A percentile compares a stretch with the other conserved stretches of the same genome.
phyloP scores from a whole-genome alignment of 2,113 vertebrate species.

The Actenoides hombroni region DNA sequence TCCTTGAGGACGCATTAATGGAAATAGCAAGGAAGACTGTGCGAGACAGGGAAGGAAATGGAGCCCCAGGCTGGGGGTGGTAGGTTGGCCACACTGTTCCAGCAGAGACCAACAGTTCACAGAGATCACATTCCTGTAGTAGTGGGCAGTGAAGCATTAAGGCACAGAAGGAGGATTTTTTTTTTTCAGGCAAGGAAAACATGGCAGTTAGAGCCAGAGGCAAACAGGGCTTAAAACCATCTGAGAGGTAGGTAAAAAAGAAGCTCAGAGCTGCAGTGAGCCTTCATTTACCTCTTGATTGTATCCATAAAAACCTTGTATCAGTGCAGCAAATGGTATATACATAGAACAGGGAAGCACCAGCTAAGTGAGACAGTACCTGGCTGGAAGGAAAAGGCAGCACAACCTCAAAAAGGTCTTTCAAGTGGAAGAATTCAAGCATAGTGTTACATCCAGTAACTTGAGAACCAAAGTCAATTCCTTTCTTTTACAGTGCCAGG shows the following conservation, averaged over 20 bases:
- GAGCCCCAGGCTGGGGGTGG: background rate
- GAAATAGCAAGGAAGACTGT: background rate
- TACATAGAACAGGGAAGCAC: background rate
- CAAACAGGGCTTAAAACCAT: slow-evolving; percentile 1
- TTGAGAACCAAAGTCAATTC: background rate
- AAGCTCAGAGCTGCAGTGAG: slow-evolving; percentile 35
- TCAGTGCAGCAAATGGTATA: slow-evolving; percentile 45
- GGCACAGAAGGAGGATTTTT: slow-evolving; percentile 21
- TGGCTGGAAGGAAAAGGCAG: slow-evolving; percentile 1
- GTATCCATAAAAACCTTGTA: background rate
- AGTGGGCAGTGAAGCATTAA: background rate
- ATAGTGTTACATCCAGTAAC: slow-evolving; percentile 50
- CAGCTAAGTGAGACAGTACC: background rate
- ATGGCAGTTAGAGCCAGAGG: background rate
- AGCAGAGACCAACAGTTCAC: background rate
- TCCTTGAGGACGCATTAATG: accelerated
- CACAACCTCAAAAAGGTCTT: background rate
- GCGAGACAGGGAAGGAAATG: background rate
- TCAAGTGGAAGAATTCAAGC: slow-evolving; percentile 37
- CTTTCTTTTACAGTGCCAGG: background rate
- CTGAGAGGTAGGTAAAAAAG: slow-evolving; percentile 41
- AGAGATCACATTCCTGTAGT: background rate
- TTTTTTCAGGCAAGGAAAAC: background rate
- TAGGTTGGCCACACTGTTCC: background rate
- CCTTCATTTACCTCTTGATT: slow-evolving; percentile 45